phyloP scores from a whole-genome alignment of 2,888 invertebrate species.

The Cerastoderma edule region DNA sequence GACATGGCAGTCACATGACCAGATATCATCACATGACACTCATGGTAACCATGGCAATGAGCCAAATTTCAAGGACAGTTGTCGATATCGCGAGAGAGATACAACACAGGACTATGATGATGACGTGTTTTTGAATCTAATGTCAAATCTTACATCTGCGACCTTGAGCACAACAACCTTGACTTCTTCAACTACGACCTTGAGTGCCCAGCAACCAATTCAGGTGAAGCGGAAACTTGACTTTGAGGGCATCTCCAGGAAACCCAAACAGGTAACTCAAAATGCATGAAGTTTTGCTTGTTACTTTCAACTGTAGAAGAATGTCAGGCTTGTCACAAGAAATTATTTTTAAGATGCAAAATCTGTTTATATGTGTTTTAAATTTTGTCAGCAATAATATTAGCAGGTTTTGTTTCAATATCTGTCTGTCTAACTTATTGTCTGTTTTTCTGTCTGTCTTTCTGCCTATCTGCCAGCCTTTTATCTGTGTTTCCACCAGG shows the following conservation, averaged over 20 bases:
- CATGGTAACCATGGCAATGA: conserved; percentile 2
- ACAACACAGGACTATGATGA: conserved; percentile 49
- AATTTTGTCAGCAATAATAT: no score
- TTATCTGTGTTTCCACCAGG: no score
- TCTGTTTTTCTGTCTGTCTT: no score
- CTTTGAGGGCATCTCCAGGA: conserved; percentile 33
- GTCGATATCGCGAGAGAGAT: conserved; percentile 42
- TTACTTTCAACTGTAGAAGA: no score
- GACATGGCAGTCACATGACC: conserved; percentile 20
- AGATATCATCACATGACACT: conserved; percentile 20
- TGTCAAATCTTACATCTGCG: conserved; percentile 3
- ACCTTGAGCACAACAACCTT: not conserved
- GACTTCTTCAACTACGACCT: no score
- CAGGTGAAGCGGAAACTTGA: conserved; percentile 41
- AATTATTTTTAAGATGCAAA: no score
- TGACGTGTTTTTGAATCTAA: conserved; percentile 43
- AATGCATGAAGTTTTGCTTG: not conserved
- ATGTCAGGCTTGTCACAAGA: no score
- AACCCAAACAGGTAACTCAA: conserved; percentile 6
- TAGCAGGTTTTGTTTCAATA: no score
- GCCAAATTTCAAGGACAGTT: conserved; percentile 38
- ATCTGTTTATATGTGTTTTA: no score
- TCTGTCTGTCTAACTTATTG: no score
- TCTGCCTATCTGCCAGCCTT: no score
- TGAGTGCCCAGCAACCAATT: not conserved